Evolutionary conservation across 2,113 vertebrate species (phyloP), one percentile per base, ranked within the genome.

Genomic region (Patagioenas fasciata): DNA sequence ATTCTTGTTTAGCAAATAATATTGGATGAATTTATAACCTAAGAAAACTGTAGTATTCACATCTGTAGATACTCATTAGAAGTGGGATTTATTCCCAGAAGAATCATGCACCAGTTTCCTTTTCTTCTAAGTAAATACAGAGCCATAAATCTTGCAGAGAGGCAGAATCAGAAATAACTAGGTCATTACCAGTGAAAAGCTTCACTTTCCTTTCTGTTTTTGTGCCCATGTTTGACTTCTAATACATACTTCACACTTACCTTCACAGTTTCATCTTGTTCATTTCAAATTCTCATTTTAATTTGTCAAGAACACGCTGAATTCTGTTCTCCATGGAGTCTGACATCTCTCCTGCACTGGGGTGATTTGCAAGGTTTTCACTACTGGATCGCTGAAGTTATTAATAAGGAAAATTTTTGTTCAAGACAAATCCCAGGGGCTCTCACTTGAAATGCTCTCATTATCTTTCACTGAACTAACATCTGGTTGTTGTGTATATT

Each of bases 361-460:
- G 75, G 51, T 1, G 4, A 74, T 94, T 96, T 94, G 56, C 51
- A 93, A 71, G 69, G 19, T 91, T 91, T 95, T 86, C 4, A 6
- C 75, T 80, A 47, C 64, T 85, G 25, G 25, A 56, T 90, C 0
- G 0, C 31, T 80, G 51, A 86, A 88, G 65, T 92, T 96, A 88
- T 96, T 93, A 93, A 94, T 80, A 88, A 91, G 82, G 83, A 80
- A 84, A 93, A 91, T 20, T 97, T 97, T 95, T 74, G 80, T 67
- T 51, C 80, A 66, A 94, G 77, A 58, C 28, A 78, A 65, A 42
- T 86, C 75, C 47, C 67, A 11, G 9, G 6, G 29, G 83, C 31
- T 91, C 38, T 85, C 19, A 5, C 64, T 88, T 80, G 85, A 92
- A 86, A 73, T 20, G 19, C 17, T 88, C 34, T 80, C 60, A 16